Base-by-base conservation (phyloP, 1,140 invertebrate species). In the Lineus longissimus region DNA sequence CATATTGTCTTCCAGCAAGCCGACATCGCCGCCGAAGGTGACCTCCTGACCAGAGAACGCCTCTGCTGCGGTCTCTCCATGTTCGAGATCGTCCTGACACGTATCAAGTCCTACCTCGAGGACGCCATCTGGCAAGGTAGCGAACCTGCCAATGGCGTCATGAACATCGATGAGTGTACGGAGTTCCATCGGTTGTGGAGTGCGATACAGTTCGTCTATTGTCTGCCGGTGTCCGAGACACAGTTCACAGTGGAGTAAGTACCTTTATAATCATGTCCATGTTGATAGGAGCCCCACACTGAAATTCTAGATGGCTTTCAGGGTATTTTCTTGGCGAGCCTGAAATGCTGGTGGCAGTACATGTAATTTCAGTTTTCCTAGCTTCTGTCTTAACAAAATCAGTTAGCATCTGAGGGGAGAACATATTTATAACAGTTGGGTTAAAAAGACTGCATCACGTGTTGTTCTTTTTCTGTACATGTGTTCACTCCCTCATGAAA, bases 151-250 rank as follows among this genome's bases (percentile, higher is more conserved):
- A 94, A 97, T 83, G 91, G 93, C 25, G 93, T 97, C 0, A 94
- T 97, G 84, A 94, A 95, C 79, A 89, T 98, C 11, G 95, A 98
- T 79, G 95, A 98, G 80, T 98, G 95, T 78, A 91, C 89, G 0
- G 96, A 99, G 84, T 99, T 99, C 80, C 95, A 98, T 84, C 86
- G 95, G 40, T 83, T 99, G 29, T 99, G 96, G 96, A 98, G 95
- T 6, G 95, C 95, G 0, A 84, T 99, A 17, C 97, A 99, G 83
- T 99, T 99, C 86, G 92, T 98, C 19, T 98, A 97, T 80, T 98
- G 94, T 76, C 95, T 96, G 75, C 95, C 96, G 1, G 93, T 97
- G 61, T 91, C 91, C n/a, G 93, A 96, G 70, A 95, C 94, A 22
- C 94, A 98, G 82, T 97, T 94, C 74, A 98, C 95, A 27, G 92